Evolutionary conservation across 2,113 vertebrate species (phyloP), one percentile per base, ranked within the genome.

Genomic region (Polypterus senegalus): DNA sequence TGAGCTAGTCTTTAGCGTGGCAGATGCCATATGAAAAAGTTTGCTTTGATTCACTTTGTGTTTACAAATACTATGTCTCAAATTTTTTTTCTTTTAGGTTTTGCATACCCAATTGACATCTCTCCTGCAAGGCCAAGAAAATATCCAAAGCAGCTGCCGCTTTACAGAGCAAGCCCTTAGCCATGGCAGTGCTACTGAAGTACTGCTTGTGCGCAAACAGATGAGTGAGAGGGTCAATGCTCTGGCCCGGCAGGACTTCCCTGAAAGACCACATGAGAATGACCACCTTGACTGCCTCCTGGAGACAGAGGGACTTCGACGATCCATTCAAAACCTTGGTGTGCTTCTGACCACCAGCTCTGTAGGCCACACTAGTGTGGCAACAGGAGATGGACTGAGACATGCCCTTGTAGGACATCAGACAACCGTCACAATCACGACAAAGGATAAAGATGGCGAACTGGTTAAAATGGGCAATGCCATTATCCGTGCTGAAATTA

Each of bases 141-240:
- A 94, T 78, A 97, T 98, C 66, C 86, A 91, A 74, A 96, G 89
- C 77, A 97, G 95, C 78, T 92, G 91, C 72, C 88, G 84, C 59
- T 97, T 97, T 61, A 92, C 95, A 0, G 92, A 97, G 76, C 93
- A 95, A 78, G 94, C 95, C 0, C 85, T 98, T 74, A 88, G 84
- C 70, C 91, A 95, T 3, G 95, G 95, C 65, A 91, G 88, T 0
- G 92, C 91, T 54, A 88, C 90, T 0, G 95, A 97, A 76, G 92
- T 97, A 58, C 81, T 98, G 63, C 62, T 98, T 65, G 92, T 97
- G 51, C 85, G 88, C 54, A 98, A 98, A 75, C 94, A 98, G 79
- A 94, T 98, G 93, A 81, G 89, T 0, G 95, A 97, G 81, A 78
- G 91, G 46, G 88, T 98, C 75, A 83, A 85, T 0, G 91, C 86